phyloP scores from a whole-genome alignment of 2,113 vertebrate genomes.

The Perca fluviatilis region DNA sequence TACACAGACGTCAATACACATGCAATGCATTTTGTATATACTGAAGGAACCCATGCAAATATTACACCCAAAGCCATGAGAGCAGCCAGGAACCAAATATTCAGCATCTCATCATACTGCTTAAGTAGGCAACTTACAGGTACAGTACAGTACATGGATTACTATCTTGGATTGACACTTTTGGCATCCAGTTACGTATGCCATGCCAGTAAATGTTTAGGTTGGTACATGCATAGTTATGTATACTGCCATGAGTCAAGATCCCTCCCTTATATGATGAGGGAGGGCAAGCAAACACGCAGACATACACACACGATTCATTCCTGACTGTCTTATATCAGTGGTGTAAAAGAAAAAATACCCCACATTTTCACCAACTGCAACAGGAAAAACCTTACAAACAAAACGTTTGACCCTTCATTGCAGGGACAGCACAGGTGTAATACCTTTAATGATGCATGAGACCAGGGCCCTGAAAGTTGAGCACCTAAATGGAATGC shows the following conservation, averaged over 20 bases:
- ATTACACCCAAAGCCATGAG: slow-evolving; percentile 6
- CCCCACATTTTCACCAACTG: neutral
- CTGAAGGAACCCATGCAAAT: slow-evolving; percentile 33
- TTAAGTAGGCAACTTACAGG: slow-evolving; percentile 31
- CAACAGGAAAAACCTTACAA: neutral
- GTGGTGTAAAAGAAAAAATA: neutral
- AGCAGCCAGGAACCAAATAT: slow-evolving; percentile 19
- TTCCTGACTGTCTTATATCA: slow-evolving; percentile 32
- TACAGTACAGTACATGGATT: slow-evolving; percentile 39
- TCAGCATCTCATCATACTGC: slow-evolving; percentile 24
- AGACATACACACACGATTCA: neutral
- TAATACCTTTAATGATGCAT: neutral
- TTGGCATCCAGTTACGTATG: slow-evolving; percentile 21
- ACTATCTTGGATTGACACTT: slow-evolving; percentile 22
- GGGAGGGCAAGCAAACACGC: slow-evolving; percentile 11
- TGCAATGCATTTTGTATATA: slow-evolving; percentile 25
- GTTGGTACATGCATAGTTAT: slow-evolving; percentile 36
- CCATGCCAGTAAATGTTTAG: slow-evolving; percentile 4
- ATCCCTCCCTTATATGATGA: neutral
- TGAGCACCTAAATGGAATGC: neutral
- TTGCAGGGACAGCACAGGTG: neutral
- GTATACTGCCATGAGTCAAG: slow-evolving; percentile 14
- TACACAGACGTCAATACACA: slow-evolving; percentile 28
- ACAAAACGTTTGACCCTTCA: neutral
- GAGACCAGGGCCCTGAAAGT: neutral